Percentiles rank a stretch among this genome's conserved stretches.
Evolutionary conservation across 2,888 invertebrate genomes (phyloP).

Genomic region (Acanthopleura granulata): DNA sequence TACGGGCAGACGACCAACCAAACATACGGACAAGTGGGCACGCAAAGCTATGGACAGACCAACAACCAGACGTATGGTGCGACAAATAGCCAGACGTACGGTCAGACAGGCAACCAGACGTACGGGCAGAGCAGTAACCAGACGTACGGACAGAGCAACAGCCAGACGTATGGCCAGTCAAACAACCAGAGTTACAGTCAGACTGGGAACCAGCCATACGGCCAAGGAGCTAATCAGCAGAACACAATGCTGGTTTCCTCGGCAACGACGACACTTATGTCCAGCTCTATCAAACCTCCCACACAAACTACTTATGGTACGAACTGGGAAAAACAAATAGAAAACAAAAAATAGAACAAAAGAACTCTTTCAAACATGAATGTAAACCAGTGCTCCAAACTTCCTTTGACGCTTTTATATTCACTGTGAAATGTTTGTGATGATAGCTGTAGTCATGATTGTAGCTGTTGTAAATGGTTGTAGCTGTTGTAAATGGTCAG

Average conservation of each 20-base stretch:
- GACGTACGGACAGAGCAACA: slow-evolving; percentile 25
- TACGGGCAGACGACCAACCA: slow-evolving; percentile 1
- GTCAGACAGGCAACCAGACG: slow-evolving; percentile 10
- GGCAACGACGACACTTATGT: slow-evolving; percentile 89
- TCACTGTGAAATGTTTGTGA: no score
- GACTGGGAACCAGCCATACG: slow-evolving; percentile 23
- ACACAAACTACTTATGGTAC: slow-evolving; percentile 49
- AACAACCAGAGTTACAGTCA: slow-evolving; percentile 4
- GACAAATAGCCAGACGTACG: slow-evolving; percentile 14
- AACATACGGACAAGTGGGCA: background rate
- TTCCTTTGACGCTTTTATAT: no score
- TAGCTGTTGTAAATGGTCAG: no score
- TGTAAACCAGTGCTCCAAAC: no score
- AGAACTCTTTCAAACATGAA: no score
- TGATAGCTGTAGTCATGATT: no score
- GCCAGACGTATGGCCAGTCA: slow-evolving; percentile 32
- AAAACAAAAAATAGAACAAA: no score
- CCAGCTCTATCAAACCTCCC: slow-evolving; percentile 81
- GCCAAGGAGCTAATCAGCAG: slow-evolving; percentile 78
- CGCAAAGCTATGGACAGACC: slow-evolving; percentile 2
- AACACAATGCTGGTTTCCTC: slow-evolving; percentile 88
- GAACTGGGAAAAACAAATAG: no score
- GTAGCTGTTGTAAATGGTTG: no score
- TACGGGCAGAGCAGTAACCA: slow-evolving; percentile 14
- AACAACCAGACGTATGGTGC: slow-evolving; percentile 9